Conservation (phyloP, 2,888 invertebrate species). For the Xylophagus ater region DNA sequence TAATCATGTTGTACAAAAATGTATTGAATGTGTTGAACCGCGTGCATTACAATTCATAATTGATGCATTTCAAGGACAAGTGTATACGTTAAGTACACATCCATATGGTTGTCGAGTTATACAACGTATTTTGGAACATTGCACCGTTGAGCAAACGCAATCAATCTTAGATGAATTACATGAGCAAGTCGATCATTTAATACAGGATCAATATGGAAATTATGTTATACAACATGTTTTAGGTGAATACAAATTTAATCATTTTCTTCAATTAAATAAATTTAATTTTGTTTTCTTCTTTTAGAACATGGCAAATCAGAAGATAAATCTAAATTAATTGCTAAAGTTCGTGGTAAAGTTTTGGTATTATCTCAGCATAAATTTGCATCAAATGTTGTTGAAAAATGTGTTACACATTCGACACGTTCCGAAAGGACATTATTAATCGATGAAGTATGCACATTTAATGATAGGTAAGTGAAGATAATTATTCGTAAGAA, state of each 20-base stretch:
- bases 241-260: constrained; percentile 49
- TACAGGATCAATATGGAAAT: constrained; percentile 92
- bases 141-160: constrained; percentile 66
- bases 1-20: constrained; percentile 95
- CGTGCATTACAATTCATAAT: constrained; percentile 80
- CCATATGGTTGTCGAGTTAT: constrained; percentile 96
- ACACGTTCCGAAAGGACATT: constrained; percentile 85
- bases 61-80: constrained; percentile 59
- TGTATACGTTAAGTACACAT: constrained; percentile 86
- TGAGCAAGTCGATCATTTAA: constrained; percentile 79
- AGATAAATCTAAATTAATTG: constrained; percentile 91
- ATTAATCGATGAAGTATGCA: constrained; percentile 96
- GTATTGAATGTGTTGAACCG: constrained; percentile 93
- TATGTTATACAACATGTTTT: constrained; percentile 94
- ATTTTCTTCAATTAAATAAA: too few relatives aligned
- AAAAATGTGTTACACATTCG: constrained; percentile 97
- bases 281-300: too few relatives aligned
- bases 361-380: constrained; percentile 94
- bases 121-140: constrained; percentile 92
- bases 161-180: constrained; percentile 84
- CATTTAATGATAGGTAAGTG: constrained; percentile 82
- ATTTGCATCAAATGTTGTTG: constrained; percentile 98
- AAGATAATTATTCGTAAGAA: too few relatives aligned
- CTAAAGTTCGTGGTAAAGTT: constrained; percentile 80
- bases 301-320: constrained; percentile 90